A percentile compares a stretch with the other conserved stretches of the same genome.
phyloP scores from a whole-genome alignment of 2,113 vertebrate species.

The Oreotrochilus melanogaster region DNA sequence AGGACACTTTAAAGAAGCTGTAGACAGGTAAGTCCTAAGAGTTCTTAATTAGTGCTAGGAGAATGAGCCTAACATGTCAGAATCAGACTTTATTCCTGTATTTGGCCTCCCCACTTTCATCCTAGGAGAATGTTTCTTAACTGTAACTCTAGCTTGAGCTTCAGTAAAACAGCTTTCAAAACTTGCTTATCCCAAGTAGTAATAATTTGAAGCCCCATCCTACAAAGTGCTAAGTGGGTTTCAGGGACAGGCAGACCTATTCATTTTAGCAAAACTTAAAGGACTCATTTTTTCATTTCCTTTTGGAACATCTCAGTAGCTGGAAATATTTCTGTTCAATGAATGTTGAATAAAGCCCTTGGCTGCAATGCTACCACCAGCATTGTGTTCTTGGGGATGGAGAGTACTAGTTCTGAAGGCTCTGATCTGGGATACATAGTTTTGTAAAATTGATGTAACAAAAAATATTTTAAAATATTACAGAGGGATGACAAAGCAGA shows the following conservation, averaged over 20 bases:
- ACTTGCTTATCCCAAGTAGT: background rate
- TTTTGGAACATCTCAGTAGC: background rate
- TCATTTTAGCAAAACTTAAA: background rate
- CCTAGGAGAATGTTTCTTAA: background rate
- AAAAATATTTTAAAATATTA: background rate
- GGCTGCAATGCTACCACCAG: background rate
- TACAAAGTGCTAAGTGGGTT: background rate
- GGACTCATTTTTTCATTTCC: background rate
- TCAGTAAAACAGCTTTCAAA: background rate
- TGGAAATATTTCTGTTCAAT: background rate
- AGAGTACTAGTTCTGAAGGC: background rate
- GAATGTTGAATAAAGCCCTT: background rate
- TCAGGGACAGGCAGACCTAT: background rate
- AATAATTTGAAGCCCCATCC: background rate
- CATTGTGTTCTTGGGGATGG: background rate
- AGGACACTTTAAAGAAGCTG: background rate
- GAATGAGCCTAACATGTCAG: background rate
- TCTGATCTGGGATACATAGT: background rate
- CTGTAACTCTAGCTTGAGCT: background rate
- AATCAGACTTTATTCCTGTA: background rate
- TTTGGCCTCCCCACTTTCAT: background rate
- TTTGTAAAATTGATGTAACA: background rate
- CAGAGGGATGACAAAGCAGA: background rate
- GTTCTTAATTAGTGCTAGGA: background rate
- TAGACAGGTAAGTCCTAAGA: background rate